Conservation (phyloP, 92 coral and sea anemone genomes). For the Porites rus region DNA sequence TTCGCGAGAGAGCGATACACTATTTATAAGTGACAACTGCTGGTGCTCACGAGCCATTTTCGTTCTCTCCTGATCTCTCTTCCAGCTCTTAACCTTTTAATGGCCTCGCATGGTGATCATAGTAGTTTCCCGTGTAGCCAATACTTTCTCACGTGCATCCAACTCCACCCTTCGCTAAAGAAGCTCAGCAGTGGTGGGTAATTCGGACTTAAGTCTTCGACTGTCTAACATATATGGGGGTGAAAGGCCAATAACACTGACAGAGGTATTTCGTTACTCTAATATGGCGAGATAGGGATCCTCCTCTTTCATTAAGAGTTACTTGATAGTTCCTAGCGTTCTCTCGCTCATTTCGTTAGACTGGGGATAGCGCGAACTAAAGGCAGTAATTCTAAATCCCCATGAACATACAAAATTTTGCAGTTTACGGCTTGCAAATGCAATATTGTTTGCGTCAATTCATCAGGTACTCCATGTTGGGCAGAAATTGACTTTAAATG, state of each 20-base stretch:
- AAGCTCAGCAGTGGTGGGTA: not conserved
- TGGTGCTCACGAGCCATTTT: not conserved
- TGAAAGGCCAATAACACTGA: not conserved
- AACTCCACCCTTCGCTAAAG: not conserved
- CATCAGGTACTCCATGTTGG: not conserved
- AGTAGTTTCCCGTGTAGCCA: not conserved
- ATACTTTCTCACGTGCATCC: not conserved
- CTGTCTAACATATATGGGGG: not conserved
- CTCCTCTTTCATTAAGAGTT: slow-evolving; percentile 1
- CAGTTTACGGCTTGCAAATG: not conserved
- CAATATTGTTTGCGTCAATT: not conserved
- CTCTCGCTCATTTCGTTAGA: slow-evolving; percentile 7
- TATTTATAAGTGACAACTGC: not conserved
- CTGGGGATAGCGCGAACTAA: too few species aligned
- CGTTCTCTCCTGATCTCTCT: not conserved
- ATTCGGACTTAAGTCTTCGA: not conserved
- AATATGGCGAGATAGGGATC: not conserved
- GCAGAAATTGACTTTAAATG: not conserved
- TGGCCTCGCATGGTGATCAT: not conserved
- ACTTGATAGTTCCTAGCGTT: not conserved
- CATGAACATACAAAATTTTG: not conserved
- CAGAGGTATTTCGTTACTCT: not conserved
- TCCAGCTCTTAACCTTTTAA: not conserved
- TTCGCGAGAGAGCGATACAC: too few species aligned
- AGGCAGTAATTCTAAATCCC: not conserved